Evolutionary conservation across 2,113 vertebrate genomes (phyloP).

Genomic region (Conger conger): DNA sequence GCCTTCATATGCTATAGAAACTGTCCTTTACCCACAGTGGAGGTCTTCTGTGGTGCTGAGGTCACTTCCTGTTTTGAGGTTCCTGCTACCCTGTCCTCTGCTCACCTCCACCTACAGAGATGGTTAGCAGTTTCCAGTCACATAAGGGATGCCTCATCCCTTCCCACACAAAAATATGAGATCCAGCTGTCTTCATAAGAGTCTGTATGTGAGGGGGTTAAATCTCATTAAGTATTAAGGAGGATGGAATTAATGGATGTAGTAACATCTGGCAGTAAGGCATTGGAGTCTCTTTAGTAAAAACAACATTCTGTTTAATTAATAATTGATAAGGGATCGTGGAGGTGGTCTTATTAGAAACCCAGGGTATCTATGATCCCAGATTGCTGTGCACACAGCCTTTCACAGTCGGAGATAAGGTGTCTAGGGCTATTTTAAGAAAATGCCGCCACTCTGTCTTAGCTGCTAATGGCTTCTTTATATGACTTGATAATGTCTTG

Average conservation of each 20-base stretch:
- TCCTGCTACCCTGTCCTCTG: not conserved
- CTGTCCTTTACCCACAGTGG: not conserved
- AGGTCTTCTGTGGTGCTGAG: not conserved
- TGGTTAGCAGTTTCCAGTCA: not conserved
- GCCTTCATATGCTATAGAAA: not conserved
- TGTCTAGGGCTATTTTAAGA: not conserved
- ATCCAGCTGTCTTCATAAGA: not conserved
- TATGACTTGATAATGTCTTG: not conserved
- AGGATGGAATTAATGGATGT: conserved; percentile 38
- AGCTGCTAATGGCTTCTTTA: not conserved
- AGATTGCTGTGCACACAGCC: conserved; percentile 21
- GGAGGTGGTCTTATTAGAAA: conserved; percentile 20
- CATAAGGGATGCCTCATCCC: not conserved
- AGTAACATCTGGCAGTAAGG: conserved; percentile 40
- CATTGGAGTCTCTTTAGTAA: conserved; percentile 39
- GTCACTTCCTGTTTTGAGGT: not conserved
- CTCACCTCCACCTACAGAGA: not conserved
- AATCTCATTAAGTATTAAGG: conserved; percentile 45
- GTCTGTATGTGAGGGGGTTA: not conserved
- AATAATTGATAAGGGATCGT: conserved; percentile 49
- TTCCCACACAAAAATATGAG: not conserved
- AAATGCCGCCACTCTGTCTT: not conserved
- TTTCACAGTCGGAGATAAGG: conserved; percentile 23
- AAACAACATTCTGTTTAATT: conserved; percentile 53
- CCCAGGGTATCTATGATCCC: conserved; percentile 29